phyloP scores from a whole-genome alignment of 2,888 invertebrate genomes.

The Clepsis dumicolana region DNA sequence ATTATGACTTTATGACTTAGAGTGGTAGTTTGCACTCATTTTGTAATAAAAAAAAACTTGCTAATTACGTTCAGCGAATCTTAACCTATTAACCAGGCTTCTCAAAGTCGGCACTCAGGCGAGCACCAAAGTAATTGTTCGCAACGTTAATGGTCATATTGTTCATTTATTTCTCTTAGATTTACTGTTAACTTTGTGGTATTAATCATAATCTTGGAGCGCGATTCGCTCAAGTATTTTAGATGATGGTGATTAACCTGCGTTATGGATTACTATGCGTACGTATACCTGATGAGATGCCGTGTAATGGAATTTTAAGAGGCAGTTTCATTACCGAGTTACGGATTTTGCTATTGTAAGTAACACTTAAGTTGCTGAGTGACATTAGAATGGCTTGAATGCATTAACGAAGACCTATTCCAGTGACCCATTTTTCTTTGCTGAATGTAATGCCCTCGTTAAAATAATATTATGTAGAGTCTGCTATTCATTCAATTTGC shows the following conservation, averaged over 20 bases:
- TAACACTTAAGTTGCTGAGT: conserved; percentile 2
- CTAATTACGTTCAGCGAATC: neutral
- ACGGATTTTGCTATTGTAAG: conserved; percentile 2
- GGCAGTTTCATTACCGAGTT: conserved; percentile 2
- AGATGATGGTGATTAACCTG: conserved; percentile 66
- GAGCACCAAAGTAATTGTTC: neutral
- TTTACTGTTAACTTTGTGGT: conserved; percentile 70
- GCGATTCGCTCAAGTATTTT: conserved; percentile 66
- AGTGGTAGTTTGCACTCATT: neutral
- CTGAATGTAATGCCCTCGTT: neutral
- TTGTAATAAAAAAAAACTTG: neutral
- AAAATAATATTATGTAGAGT: neutral
- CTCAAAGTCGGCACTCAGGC: neutral
- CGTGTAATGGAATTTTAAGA: conserved; percentile 68
- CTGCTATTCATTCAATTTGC: neutral
- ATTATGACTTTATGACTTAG: too few species aligned
- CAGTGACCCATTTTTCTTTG: conserved; percentile 1
- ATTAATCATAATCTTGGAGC: conserved; percentile 72
- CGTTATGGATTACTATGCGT: conserved; percentile 56
- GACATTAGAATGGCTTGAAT: neutral
- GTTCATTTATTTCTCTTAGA: conserved; percentile 16
- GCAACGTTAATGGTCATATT: conserved; percentile 23
- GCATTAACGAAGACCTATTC: neutral
- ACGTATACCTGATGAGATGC: conserved; percentile 52
- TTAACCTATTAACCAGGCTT: conserved; percentile 3